Conservation (phyloP, 2,888 invertebrate species). For the Lingula anatina region DNA sequence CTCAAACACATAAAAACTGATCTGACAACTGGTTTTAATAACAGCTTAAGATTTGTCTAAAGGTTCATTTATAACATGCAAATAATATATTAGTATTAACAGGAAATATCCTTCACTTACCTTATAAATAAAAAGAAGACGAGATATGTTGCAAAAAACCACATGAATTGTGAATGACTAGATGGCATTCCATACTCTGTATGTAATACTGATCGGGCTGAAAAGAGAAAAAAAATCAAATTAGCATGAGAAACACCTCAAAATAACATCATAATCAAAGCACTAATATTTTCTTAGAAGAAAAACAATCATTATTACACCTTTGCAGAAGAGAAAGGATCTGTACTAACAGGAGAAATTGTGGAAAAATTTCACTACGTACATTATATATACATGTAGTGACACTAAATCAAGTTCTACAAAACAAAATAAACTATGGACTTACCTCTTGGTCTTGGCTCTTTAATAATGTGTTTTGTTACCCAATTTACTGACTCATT, state of each 20-base stretch:
- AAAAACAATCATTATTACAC: too few relatives aligned
- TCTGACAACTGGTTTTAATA: background rate
- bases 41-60: background rate
- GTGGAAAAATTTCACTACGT: too few relatives aligned
- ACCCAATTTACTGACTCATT: constrained; percentile 76
- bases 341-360: too few relatives aligned
- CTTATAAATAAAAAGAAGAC: constrained; percentile 80
- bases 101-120: constrained; percentile 55
- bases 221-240: too few relatives aligned
- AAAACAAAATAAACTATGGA: too few relatives aligned
- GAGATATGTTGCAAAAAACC: constrained; percentile 83
- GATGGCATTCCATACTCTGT: constrained; percentile 72
- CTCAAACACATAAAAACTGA: background rate
- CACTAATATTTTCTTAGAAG: too few relatives aligned
- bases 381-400: too few relatives aligned
- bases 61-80: background rate
- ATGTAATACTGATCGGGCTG: constrained; percentile 55
- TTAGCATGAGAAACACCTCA: too few relatives aligned
- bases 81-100: background rate
- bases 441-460: constrained; percentile 65
- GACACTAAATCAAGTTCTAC: too few relatives aligned
- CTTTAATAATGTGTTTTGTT: constrained; percentile 75
- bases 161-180: constrained; percentile 84
- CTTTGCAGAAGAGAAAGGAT: too few relatives aligned
- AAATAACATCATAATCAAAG: too few relatives aligned